These are phyloP conservation scores for Nesidiocoris tenuis DNA, from an alignment of 2,888 invertebrate genomes.

Conservation along the genomic window DNA sequence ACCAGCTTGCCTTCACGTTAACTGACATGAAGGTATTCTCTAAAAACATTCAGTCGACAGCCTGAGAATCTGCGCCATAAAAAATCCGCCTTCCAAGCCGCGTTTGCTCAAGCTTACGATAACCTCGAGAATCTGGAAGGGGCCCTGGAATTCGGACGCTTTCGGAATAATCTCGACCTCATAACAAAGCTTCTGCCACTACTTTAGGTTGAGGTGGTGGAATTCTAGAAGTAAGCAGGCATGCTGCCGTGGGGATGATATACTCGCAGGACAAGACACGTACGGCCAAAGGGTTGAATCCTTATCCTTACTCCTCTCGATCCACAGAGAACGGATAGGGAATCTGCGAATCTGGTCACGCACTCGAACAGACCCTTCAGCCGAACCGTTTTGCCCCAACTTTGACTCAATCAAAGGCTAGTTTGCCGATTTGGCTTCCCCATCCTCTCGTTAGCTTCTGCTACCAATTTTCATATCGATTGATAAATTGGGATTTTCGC, in stretches of 20 bases:
- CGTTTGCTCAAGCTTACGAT: neutral
- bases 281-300: neutral
- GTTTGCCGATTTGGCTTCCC: neutral
- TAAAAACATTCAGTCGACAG: no score
- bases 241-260: neutral
- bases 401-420: neutral
- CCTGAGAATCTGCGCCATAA: slow-evolving; percentile 1
- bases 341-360: neutral
- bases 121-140: neutral
- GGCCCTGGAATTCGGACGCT: neutral
- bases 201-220: neutral
- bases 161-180: neutral
- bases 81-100: neutral
- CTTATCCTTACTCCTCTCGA: neutral
- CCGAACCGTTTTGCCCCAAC: neutral
- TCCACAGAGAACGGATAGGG: neutral
- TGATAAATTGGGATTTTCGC: no score
- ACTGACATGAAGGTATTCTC: slow-evolving; percentile 1
- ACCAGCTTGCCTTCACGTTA: slow-evolving; percentile 8
- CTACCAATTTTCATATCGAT: no score
- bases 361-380: neutral
- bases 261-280: neutral
- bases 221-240: neutral
- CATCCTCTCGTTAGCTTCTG: no score
- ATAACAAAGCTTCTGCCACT: neutral